Evolutionary conservation across 2,888 invertebrate genomes (phyloP).

Genomic region (Agrypnus murinus): DNA sequence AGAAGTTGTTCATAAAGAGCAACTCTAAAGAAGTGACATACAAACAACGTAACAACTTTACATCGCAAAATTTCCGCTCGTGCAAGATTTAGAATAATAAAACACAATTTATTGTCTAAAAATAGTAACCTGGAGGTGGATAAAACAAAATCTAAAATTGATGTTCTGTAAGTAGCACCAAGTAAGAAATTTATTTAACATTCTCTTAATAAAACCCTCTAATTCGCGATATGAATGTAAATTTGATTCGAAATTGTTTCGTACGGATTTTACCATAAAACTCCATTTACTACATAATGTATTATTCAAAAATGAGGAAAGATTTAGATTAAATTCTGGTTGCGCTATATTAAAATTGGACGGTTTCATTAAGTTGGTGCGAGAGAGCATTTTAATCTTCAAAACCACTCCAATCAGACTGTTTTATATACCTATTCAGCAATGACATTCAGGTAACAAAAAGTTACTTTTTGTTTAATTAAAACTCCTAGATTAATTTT

Average conservation of each 20-base stretch:
- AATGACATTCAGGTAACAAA: slow-evolving; percentile 8
- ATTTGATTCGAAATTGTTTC: too few species aligned
- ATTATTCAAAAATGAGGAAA: neutral
- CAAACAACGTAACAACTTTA: neutral
- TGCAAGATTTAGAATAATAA: too few species aligned
- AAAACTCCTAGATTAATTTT: too few species aligned
- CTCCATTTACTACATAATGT: too few species aligned
- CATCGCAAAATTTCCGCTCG: neutral
- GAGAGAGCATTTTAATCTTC: neutral
- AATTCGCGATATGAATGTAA: too few species aligned
- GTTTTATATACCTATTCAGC: neutral
- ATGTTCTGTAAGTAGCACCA: too few species aligned
- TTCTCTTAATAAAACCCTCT: too few species aligned
- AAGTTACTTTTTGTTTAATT: neutral
- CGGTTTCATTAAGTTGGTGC: neutral
- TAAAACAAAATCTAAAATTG: too few species aligned
- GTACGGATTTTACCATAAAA: too few species aligned
- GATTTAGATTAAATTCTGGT: neutral
- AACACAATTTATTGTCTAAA: slow-evolving; percentile 2
- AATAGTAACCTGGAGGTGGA: too few species aligned
- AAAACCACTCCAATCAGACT: neutral
- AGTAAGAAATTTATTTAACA: too few species aligned
- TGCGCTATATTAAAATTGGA: neutral
- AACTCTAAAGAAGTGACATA: neutral
- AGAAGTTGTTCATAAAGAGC: slow-evolving; percentile 1